These are phyloP conservation scores for Gymnobelideus leadbeateri DNA, from an alignment of 2,113 vertebrate genomes.

Conservation along the genomic window DNA sequence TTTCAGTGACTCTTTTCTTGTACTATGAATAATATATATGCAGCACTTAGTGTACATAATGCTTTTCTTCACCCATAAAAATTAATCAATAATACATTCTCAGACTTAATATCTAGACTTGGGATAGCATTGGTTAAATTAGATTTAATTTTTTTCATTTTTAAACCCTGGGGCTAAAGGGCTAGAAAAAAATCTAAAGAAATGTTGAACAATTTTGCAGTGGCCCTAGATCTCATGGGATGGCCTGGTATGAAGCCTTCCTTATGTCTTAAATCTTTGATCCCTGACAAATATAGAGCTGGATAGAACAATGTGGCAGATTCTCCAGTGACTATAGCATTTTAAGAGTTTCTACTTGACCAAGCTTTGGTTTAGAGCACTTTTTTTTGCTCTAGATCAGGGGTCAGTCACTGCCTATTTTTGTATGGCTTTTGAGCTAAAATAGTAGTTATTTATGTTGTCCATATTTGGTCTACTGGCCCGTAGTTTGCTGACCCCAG, in stretches of 20 bases:
- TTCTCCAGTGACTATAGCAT: neutral
- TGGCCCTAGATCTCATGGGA: neutral
- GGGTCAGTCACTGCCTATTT: neutral
- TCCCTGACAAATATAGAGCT: neutral
- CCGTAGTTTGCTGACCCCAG: neutral
- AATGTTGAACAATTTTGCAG: neutral
- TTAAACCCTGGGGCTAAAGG: neutral
- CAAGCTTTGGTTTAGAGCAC: neutral
- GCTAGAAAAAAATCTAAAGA: neutral
- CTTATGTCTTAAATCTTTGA: neutral
- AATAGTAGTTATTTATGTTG: neutral
- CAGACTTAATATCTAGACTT: neutral
- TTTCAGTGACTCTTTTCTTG: neutral
- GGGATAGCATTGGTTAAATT: neutral
- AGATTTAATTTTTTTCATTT: neutral
- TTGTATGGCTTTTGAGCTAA: neutral
- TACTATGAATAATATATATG: neutral
- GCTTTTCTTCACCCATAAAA: neutral
- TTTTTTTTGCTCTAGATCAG: neutral
- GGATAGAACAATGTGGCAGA: neutral
- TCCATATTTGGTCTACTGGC: neutral
- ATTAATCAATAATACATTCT: slow-evolving; percentile 12
- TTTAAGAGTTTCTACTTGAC: neutral
- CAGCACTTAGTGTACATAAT: slow-evolving; percentile 7
- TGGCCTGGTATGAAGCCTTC: neutral